Evolutionary conservation across 2,113 vertebrate species (phyloP).

Genomic region (Acinonyx jubatus): DNA sequence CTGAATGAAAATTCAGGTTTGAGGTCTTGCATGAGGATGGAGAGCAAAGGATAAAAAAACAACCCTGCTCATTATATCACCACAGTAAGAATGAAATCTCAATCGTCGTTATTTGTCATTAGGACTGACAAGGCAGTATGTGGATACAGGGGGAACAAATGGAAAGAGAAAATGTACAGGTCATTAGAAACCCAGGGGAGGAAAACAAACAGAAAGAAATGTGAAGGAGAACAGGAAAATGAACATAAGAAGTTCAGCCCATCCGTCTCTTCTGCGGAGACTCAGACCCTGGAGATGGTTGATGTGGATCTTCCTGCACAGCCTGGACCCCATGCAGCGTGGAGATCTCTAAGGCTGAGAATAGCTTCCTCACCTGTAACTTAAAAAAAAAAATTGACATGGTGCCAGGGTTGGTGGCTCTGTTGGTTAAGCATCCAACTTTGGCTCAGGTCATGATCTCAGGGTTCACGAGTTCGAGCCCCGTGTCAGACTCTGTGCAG

Average conservation of each 20-base stretch:
- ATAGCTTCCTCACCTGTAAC: not conserved
- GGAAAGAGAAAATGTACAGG: not conserved
- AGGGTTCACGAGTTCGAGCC: no score
- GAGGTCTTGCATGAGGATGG: not conserved
- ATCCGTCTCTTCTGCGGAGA: not conserved
- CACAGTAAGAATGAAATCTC: not conserved
- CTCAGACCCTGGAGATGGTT: no score
- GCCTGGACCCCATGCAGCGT: not conserved
- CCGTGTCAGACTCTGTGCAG: no score
- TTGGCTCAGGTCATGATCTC: no score
- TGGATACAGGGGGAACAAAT: not conserved
- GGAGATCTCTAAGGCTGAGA: not conserved
- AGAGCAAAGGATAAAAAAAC: not conserved
- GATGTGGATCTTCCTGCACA: not conserved
- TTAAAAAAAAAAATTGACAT: no score
- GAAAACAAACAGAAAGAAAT: not conserved
- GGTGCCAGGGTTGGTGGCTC: no score
- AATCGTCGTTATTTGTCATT: not conserved
- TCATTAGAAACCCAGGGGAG: not conserved
- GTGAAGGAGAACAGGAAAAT: not conserved
- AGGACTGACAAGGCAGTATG: not conserved
- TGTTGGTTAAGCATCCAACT: no score
- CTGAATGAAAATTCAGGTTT: not conserved
- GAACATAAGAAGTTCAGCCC: not conserved
- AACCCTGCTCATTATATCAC: not conserved